Evolutionary conservation across 2,888 invertebrate genomes (phyloP).

Genomic region (Chydorus sphaericus): DNA sequence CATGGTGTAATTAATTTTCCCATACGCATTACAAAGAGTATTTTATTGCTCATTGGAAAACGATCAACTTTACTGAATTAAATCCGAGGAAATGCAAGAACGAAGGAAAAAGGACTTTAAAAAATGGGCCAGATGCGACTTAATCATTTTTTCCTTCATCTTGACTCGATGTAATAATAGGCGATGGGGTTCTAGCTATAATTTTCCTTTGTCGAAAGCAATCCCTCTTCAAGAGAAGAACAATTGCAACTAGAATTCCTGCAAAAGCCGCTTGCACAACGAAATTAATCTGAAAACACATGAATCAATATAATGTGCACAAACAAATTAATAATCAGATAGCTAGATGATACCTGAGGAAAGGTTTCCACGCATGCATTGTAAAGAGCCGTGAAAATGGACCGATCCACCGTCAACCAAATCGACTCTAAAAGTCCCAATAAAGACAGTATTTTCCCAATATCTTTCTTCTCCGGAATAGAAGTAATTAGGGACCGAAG

Average conservation of each 20-base stretch:
- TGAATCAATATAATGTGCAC: no score
- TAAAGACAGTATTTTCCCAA: neutral
- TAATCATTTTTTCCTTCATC: no score
- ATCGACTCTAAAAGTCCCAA: neutral
- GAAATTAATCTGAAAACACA: slow-evolving; percentile 1
- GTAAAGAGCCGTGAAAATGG: neutral
- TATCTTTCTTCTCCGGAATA: neutral
- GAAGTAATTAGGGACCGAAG: neutral
- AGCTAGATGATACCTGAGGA: neutral
- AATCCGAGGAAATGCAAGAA: no score
- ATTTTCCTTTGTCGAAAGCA: neutral
- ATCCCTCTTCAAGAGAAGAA: neutral
- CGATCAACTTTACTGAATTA: no score
- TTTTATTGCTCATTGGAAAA: no score
- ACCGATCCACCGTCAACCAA: neutral
- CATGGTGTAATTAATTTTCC: no score
- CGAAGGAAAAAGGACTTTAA: no score
- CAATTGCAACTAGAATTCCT: neutral
- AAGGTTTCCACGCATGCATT: neutral
- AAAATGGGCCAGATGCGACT: no score
- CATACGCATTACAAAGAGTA: no score
- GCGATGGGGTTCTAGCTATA: no score
- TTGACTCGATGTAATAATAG: no score
- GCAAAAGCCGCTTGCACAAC: neutral
- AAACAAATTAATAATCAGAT: no score